phyloP scores from a whole-genome alignment of 2,888 invertebrate genomes.

The Phengaris arion region DNA sequence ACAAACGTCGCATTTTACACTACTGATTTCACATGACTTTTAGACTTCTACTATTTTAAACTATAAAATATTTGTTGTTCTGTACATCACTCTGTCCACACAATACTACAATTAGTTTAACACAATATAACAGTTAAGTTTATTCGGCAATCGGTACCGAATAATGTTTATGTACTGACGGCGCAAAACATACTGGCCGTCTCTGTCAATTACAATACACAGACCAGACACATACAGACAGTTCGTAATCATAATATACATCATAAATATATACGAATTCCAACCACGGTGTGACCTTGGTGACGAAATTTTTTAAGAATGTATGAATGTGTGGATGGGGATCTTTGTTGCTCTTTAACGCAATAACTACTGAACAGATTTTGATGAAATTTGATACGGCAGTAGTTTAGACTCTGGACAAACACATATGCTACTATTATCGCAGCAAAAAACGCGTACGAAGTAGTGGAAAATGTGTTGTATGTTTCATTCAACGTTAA shows the following conservation, averaged over 20 bases:
- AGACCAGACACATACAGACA: background rate
- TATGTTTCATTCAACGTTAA: no score
- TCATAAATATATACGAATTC: no score
- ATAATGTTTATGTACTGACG: background rate
- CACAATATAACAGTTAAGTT: constrained; percentile 14
- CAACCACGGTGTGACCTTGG: no score
- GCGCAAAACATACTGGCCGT: constrained; percentile 5
- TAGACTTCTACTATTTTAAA: background rate
- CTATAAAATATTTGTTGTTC: background rate
- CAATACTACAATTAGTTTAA: background rate
- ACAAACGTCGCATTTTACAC: background rate
- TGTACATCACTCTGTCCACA: constrained; percentile 5
- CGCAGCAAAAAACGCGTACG: no score
- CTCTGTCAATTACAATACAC: constrained; percentile 2
- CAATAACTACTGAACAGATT: no score
- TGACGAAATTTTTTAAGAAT: no score
- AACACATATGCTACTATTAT: no score
- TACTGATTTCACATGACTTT: background rate
- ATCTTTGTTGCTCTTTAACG: no score
- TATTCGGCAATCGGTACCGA: background rate
- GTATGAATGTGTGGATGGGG: no score
- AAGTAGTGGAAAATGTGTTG: no score
- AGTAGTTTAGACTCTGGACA: no score
- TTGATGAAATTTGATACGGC: no score
- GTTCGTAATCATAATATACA: background rate